These are phyloP conservation scores for Pocillopora grandis DNA, from an alignment of 92 coral and sea anemone species.

Conservation along the genomic window DNA sequence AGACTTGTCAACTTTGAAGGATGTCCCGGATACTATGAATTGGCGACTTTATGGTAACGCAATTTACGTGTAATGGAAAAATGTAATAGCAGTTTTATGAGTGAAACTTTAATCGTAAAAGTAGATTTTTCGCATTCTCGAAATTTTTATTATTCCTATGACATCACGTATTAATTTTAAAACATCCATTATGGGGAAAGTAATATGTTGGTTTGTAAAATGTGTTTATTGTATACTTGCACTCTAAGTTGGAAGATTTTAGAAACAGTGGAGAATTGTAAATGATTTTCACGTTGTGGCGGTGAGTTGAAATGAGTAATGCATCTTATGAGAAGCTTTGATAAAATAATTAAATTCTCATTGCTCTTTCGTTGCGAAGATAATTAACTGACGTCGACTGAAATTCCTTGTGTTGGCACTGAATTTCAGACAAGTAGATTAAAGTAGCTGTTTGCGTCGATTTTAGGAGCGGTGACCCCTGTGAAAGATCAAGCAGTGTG, in stretches of 20 bases:
- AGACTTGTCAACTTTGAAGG: slow-evolving; percentile 67
- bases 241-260: no score
- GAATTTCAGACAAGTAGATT: neutral
- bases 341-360: no score
- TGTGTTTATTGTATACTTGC: no score
- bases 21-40: slow-evolving; percentile 76
- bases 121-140: neutral
- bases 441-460: neutral
- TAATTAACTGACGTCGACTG: no score
- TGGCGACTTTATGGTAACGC: slow-evolving; percentile 83
- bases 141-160: neutral
- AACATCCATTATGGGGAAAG: no score
- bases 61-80: neutral
- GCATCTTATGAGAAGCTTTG: no score
- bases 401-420: neutral
- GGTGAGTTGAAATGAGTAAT: no score
- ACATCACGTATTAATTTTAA: no score
- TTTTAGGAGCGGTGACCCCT: slow-evolving; percentile 93
- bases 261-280: no score
- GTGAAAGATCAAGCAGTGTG: slow-evolving; percentile 98
- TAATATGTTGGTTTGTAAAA: no score
- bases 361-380: no score
- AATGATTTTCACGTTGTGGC: no score
- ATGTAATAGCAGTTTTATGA: neutral
- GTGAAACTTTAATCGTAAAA: neutral